Percentiles rank a stretch among this genome's conserved stretches.
Conservation (phyloP, 2,888 invertebrate species). For the Adineta ricciae region DNA sequence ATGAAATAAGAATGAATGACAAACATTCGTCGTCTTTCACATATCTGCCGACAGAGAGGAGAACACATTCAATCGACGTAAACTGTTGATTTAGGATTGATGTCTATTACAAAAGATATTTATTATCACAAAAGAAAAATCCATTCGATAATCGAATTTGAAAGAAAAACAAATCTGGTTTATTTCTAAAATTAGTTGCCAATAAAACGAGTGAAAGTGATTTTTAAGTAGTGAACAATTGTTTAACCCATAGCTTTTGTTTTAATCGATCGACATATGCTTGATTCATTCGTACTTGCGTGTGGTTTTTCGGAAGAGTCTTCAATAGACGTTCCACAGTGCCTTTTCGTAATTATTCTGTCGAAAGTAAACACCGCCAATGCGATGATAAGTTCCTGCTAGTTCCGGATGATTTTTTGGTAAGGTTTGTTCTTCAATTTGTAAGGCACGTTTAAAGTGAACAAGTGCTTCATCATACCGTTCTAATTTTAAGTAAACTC, state of each 20-base stretch:
- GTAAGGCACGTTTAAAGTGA: neutral
- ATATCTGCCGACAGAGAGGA: neutral
- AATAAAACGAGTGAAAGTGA: neutral
- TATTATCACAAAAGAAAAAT: too few species aligned
- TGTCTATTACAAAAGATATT: too few species aligned
- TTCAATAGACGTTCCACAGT: slow-evolving; percentile 3
- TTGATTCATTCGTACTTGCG: neutral
- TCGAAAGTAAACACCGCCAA: neutral
- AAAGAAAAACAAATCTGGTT: neutral
- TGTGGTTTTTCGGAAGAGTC: neutral
- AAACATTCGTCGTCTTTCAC: neutral
- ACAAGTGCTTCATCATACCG: neutral
- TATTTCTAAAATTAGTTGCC: neutral
- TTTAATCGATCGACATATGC: slow-evolving; percentile 8
- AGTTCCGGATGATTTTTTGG: neutral
- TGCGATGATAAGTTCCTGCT: neutral
- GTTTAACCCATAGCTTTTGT: neutral
- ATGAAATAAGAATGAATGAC: neutral
- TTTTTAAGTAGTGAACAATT: neutral
- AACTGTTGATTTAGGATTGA: too few species aligned
- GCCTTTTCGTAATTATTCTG: neutral
- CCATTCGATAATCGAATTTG: too few species aligned
- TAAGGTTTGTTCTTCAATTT: neutral
- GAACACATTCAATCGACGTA: neutral
- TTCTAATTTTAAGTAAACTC: neutral